Evolutionary conservation across 2,113 vertebrate species (phyloP).

Genomic region (Lamprotornis superbus): DNA sequence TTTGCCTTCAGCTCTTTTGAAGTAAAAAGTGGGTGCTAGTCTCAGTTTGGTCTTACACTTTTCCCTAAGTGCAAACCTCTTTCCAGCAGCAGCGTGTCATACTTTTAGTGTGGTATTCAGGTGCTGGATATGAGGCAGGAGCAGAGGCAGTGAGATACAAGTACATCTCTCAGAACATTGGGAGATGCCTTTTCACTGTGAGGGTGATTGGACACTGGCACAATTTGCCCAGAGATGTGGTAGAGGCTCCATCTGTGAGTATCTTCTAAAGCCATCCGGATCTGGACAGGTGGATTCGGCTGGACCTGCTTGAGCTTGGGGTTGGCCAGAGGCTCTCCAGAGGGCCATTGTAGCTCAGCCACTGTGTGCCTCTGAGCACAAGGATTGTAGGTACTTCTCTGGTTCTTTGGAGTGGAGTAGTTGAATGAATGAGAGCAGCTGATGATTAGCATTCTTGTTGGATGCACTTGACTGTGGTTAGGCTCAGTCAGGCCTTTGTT

Average conservation of each 20-base stretch:
- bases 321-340: background rate
- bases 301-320: background rate
- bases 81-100: background rate
- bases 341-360: background rate
- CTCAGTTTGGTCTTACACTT: background rate
- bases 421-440: background rate
- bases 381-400: background rate
- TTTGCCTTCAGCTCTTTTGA: background rate
- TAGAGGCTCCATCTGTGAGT: background rate
- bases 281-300: background rate
- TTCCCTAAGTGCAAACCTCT: background rate
- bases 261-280: background rate
- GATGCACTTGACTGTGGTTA: background rate
- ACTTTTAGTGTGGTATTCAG: background rate
- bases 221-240: background rate
- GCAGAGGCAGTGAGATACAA: background rate
- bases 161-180: fast-evolving
- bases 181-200: background rate
- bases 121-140: background rate
- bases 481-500: background rate
- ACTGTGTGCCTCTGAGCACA: background rate
- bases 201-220: background rate
- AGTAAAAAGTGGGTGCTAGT: background rate
- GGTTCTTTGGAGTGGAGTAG: background rate
- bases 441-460: background rate